Evolutionary conservation across 2,113 vertebrate species (phyloP).

Genomic region (Stegastes partitus): DNA sequence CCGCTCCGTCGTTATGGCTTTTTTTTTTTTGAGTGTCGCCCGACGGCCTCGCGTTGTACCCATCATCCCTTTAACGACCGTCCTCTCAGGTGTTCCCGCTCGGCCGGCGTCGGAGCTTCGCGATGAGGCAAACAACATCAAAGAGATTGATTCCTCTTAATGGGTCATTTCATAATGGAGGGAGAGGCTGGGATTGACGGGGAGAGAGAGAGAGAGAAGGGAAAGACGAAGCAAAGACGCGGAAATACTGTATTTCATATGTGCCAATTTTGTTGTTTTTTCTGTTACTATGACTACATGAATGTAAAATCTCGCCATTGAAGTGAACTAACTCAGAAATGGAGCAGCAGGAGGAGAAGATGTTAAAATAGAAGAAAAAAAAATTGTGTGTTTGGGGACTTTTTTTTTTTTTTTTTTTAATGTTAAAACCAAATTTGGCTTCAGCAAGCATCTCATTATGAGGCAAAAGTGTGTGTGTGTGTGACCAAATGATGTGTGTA

Average conservation of each 20-base stretch:
- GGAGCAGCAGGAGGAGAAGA: neutral
- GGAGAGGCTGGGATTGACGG: neutral
- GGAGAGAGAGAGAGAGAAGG: neutral
- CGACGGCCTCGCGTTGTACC: neutral
- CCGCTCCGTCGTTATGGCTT: constrained; percentile 22
- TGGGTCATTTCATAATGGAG: constrained; percentile 43
- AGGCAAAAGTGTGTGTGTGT: neutral
- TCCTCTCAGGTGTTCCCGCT: constrained; percentile 44
- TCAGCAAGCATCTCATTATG: neutral
- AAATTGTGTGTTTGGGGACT: too few species aligned
- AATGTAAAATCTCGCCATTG: neutral
- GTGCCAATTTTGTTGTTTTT: neutral
- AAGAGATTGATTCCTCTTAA: constrained; percentile 47
- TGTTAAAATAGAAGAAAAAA: neutral
- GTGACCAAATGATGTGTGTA: constrained; percentile 7
- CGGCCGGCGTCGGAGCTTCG: neutral
- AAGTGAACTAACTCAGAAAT: too few species aligned
- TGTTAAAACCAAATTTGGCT: neutral
- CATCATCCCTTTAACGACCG: constrained; percentile 41
- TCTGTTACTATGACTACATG: neutral
- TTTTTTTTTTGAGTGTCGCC: constrained; percentile 20
- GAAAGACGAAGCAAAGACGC: neutral
- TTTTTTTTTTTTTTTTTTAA: neutral
- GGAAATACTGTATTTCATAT: neutral
- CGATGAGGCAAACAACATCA: constrained; percentile 37